These are phyloP conservation scores for Silurus aristotelis DNA, from an alignment of 2,797 vertebrate species.

Conservation along the genomic window DNA sequence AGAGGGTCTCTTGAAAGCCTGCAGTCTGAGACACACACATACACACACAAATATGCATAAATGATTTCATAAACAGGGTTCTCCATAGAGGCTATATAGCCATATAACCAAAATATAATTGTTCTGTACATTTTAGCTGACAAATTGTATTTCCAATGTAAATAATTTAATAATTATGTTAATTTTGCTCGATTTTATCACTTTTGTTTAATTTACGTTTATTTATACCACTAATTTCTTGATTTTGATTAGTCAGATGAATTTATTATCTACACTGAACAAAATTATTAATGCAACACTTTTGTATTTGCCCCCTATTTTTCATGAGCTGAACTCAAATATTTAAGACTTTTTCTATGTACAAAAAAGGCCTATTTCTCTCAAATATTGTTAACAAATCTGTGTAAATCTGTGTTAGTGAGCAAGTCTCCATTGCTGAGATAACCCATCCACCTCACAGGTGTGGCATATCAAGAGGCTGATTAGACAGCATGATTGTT, in stretches of 20 bases:
- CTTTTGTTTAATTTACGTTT: background rate
- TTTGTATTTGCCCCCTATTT: no score
- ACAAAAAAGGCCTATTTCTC: no score
- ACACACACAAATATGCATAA: background rate
- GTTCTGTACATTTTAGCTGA: background rate
- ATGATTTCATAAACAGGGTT: background rate
- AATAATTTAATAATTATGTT: background rate
- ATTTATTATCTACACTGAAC: no score
- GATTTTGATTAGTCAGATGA: background rate
- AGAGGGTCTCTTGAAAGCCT: slow-evolving; percentile 95
- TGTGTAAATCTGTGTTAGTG: no score
- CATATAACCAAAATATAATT: background rate
- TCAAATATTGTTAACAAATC: no score
- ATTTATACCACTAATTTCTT: background rate
- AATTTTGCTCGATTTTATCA: background rate
- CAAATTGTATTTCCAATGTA: background rate
- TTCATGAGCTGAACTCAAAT: no score
- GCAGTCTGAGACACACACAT: slow-evolving; percentile 80
- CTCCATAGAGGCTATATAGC: background rate
- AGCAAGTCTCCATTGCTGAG: no score
- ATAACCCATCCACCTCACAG: no score
- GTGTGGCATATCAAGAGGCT: no score
- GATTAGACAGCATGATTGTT: no score
- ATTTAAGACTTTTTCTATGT: no score
- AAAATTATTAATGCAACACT: no score